Evolutionary conservation across 2,888 invertebrate species (phyloP).

Genomic region (Leucophenga montana): DNA sequence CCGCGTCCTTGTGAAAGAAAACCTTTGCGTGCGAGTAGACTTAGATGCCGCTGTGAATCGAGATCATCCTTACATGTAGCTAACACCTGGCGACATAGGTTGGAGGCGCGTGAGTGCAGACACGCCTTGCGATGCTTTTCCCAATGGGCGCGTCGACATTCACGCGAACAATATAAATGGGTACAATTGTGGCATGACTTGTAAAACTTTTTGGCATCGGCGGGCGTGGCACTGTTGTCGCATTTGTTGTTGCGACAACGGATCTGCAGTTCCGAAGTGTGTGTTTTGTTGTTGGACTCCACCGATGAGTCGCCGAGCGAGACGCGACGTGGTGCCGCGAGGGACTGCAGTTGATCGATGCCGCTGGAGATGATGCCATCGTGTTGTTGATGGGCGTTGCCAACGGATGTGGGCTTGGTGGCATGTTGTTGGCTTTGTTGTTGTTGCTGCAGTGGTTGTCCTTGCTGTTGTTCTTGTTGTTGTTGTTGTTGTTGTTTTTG

Average conservation of each 20-base stretch:
- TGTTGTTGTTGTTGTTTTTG: conserved; percentile 44
- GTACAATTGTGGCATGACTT: conserved; percentile 97
- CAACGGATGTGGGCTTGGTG: conserved; percentile 35
- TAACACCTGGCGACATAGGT: conserved; percentile 88
- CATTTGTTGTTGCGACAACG: conserved; percentile 89
- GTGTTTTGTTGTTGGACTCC: conserved; percentile 68
- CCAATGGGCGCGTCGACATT: conserved; percentile 94
- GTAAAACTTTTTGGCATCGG: conserved; percentile 86
- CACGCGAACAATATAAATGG: conserved; percentile 93
- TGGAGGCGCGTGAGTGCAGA: conserved; percentile 90
- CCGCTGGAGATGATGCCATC: conserved; percentile 23
- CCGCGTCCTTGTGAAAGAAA: conserved; percentile 89
- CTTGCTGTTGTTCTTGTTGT: no score
- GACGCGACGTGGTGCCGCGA: conserved; percentile 74
- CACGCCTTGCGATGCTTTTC: conserved; percentile 93
- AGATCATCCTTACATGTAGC: conserved; percentile 86
- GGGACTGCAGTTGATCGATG: conserved; percentile 11
- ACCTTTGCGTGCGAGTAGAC: conserved; percentile 87
- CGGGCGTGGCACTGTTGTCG: conserved; percentile 80
- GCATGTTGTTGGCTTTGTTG: conserved; percentile 11
- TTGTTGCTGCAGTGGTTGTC: conserved; percentile 25
- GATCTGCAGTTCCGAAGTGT: conserved; percentile 73
- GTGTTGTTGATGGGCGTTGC: conserved; percentile 26
- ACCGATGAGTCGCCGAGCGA: conserved; percentile 77
- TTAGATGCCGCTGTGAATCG: conserved; percentile 84